phyloP scores from a whole-genome alignment of 2,888 invertebrate genomes.

The Thereva nobilitata region DNA sequence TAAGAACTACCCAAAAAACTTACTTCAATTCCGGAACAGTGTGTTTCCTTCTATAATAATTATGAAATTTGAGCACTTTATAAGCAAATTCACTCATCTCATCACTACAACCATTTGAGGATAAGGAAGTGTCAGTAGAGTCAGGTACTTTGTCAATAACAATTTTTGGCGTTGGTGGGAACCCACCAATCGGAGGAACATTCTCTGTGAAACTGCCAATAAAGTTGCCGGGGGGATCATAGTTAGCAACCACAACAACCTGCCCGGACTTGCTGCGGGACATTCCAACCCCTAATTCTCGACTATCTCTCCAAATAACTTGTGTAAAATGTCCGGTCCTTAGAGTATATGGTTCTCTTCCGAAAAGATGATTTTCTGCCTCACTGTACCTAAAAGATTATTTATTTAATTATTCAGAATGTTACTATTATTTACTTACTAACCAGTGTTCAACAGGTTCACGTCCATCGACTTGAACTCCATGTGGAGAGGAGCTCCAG shows the following conservation, averaged over 20 bases:
- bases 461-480: conserved; percentile 62
- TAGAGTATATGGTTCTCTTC: conserved; percentile 66
- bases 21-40: conserved; percentile 62
- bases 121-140: conserved; percentile 45
- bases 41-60: conserved; percentile 66
- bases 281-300: conserved; percentile 75
- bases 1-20: conserved; percentile 44
- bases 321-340: conserved; percentile 81
- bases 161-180: conserved; percentile 46
- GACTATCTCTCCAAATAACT: conserved; percentile 76
- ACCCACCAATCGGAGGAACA: conserved; percentile 65
- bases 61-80: conserved; percentile 64
- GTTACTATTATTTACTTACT: conserved; percentile 9
- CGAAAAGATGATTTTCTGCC: conserved; percentile 66
- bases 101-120: conserved; percentile 46
- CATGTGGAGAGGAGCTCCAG: conserved; percentile 65
- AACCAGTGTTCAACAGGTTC: conserved; percentile 57
- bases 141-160: conserved; percentile 46
- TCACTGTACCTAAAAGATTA: conserved; percentile 61
- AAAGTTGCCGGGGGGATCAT: conserved; percentile 86
- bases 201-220: conserved; percentile 75
- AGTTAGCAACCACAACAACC: conserved; percentile 85
- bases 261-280: conserved; percentile 70
- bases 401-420: conserved; percentile 9
- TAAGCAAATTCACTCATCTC: conserved; percentile 54